Conservation (phyloP, 1,140 invertebrate genomes). For the Calliopsis andreniformis region DNA sequence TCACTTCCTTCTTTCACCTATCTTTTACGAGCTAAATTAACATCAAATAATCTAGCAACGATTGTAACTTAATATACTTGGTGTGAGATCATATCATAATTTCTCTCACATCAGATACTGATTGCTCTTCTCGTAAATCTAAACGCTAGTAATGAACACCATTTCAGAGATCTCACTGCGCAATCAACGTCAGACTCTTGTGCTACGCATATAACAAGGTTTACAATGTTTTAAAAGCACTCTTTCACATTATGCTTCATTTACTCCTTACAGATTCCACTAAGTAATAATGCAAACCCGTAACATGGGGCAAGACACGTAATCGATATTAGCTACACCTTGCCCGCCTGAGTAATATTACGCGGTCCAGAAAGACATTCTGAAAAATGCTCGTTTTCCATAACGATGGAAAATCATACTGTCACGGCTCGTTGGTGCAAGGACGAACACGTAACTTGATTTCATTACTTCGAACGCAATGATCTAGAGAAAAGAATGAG, state of each 20-base stretch:
- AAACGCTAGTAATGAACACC: too few relatives aligned
- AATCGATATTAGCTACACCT: too few relatives aligned
- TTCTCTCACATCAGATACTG: too few relatives aligned
- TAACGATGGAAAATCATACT: not conserved
- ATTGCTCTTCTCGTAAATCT: too few relatives aligned
- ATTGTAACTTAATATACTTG: too few relatives aligned
- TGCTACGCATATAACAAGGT: not conserved
- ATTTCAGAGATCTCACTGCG: too few relatives aligned
- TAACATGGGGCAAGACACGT: not conserved
- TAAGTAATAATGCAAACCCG: not conserved
- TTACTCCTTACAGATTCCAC: not conserved
- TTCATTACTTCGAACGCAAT: not conserved
- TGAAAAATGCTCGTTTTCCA: not conserved
- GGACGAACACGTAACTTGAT: conserved; percentile 7
- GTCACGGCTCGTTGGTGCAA: not conserved
- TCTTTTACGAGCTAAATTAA: too few relatives aligned
- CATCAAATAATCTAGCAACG: too few relatives aligned
- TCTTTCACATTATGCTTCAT: not conserved
- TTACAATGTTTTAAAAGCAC: not conserved
- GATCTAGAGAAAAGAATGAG: not conserved
- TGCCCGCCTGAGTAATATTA: too few relatives aligned
- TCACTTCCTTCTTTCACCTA: too few relatives aligned
- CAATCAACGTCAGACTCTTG: not conserved
- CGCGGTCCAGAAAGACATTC: not conserved
- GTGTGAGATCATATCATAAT: too few relatives aligned